Evolutionary conservation across 2,797 vertebrate genomes (phyloP).

Genomic region (Lagorchestes hirsutus): DNA sequence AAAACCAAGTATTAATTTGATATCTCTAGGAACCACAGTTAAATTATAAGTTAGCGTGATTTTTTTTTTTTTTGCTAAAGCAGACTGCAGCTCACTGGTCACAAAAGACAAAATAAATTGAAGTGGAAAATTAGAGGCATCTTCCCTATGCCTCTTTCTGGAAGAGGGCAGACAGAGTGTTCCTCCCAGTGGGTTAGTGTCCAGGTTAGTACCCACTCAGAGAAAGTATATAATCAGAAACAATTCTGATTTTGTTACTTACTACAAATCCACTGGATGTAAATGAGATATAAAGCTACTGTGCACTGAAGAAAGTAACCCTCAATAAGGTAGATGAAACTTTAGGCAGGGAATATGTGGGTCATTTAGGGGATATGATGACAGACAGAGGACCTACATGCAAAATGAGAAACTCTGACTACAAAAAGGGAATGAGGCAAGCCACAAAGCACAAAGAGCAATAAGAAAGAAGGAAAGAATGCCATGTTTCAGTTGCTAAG

Average conservation of each 20-base stretch:
- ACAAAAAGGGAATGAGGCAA: constrained; percentile 13
- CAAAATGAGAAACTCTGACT: constrained; percentile 24
- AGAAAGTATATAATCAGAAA: constrained; percentile 13
- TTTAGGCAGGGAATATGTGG: background rate
- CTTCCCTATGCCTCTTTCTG: constrained; percentile 12
- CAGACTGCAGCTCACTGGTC: constrained; percentile 31
- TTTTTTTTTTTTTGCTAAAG: background rate
- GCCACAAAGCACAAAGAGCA: constrained; percentile 39
- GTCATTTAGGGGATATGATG: background rate
- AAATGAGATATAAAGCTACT: background rate
- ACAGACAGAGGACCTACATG: constrained; percentile 29
- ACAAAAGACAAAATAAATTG: constrained; percentile 25
- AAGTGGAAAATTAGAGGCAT: background rate
- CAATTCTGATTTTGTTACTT: constrained; percentile 20
- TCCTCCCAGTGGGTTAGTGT: background rate
- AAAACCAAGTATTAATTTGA: constrained; percentile 37
- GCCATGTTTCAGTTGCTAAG: constrained; percentile 42
- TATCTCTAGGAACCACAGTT: constrained; percentile 34
- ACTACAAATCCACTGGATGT: background rate
- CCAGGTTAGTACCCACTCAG: constrained; percentile 28
- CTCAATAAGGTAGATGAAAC: constrained; percentile 4
- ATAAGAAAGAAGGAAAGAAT: constrained; percentile 66
- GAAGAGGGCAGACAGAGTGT: background rate
- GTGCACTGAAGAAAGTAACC: background rate
- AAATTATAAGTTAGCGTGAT: background rate